Base-by-base conservation (phyloP, 1,140 invertebrate species). In the Drosophila repletoides region DNA sequence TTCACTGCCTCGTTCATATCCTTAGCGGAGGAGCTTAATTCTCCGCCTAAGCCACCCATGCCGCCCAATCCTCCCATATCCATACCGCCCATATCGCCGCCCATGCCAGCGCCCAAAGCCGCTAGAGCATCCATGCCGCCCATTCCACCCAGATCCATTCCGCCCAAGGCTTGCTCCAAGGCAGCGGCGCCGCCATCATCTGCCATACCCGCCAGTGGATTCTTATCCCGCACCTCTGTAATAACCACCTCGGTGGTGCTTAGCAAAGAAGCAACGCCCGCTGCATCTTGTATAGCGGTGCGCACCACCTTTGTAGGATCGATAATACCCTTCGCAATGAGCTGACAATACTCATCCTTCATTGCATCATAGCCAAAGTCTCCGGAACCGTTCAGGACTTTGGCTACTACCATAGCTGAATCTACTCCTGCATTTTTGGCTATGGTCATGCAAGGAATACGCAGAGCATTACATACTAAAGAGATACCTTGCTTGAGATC, bases 221-320 rank as follows among this genome's bases (percentile, higher is more conserved):
- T 97, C 89, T 98, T 96, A 90, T 98, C 97, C 0, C 98, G 97
- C 45, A 97, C 91, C 88, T 99, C 98, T 24, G 96, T 95, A 26
- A 99, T 95, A 2, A 99, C 98, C 63, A 95, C 95, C 91, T 99
- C 98, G 0, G 98, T 98, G 29, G 98, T 99, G 22, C 98, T 98
- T 2, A 99, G 91, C 0, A 99, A 92, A 0, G 98, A 99, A 1
- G 98, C 98, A 17, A 99, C 98, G 51, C 98, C 98, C 45, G 98
- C 96, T 5, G 98, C 98, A 92, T 99, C 98, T 21, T 97, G 95
- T 6, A 99, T 92, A 2, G 98, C 98, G 29, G 98, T 99, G 74
- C 98, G 93, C 0, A 99, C 97, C 72, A 99, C 97, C 91, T 99
- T 99, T 0, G 98, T 99, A 1, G 98, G 98, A 92, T 99, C 98